A percentile compares a stretch with the other conserved stretches of the same genome.
phyloP scores from a whole-genome alignment of 2,797 vertebrate genomes.

The Lerista edwardsae region DNA sequence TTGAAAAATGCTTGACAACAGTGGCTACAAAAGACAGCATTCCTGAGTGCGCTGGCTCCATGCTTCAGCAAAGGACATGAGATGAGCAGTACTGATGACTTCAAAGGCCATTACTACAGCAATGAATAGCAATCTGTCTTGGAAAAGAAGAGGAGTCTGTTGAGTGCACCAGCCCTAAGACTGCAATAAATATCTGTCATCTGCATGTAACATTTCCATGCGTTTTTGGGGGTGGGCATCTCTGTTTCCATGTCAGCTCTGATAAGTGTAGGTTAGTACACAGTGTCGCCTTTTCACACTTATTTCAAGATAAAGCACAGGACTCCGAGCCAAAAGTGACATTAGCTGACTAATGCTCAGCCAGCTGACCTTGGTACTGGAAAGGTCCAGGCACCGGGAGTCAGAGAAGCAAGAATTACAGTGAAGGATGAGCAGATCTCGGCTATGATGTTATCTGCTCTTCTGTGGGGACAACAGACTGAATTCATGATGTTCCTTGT shows the following conservation, averaged over 20 bases:
- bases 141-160: constrained; percentile 21
- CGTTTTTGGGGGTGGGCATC: constrained; percentile 46
- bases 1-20: constrained; percentile 5
- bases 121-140: constrained; percentile 59
- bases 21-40: constrained; percentile 8
- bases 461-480: constrained; percentile 33
- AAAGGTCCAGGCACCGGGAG: constrained; percentile 38
- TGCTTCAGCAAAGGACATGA: constrained; percentile 30
- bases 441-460: constrained; percentile 57
- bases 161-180: constrained; percentile 26
- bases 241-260: constrained; percentile 46
- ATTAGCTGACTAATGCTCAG: constrained; percentile 56
- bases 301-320: constrained; percentile 57
- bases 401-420: constrained; percentile 45
- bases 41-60: background rate
- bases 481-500: constrained; percentile 45
- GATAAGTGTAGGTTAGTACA: constrained; percentile 54
- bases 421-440: constrained; percentile 44
- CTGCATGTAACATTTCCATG: constrained; percentile 50
- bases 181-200: constrained; percentile 59
- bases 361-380: constrained; percentile 29
- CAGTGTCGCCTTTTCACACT: background rate
- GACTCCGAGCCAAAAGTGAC: constrained; percentile 48
- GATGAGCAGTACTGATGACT: constrained; percentile 41
- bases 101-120: constrained; percentile 32